Evolutionary conservation across 2,113 vertebrate species (phyloP), one percentile per base, ranked within the genome.

Genomic region (Pelecanoides urinatrix): DNA sequence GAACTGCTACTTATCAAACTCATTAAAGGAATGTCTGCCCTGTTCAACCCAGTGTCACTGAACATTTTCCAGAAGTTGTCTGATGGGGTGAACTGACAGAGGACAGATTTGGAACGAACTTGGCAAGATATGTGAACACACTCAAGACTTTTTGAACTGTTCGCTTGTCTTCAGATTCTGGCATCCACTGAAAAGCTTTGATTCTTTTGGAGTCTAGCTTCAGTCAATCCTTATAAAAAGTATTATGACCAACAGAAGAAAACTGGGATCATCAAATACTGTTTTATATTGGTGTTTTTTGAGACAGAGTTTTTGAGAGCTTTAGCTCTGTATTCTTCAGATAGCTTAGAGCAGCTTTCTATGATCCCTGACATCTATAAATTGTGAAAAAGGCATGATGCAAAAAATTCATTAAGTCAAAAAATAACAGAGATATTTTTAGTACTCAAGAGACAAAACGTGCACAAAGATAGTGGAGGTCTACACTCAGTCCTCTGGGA

Each of bases 1-100:
- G 89, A 87, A 91, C 87, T 91, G 80, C 13, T 91, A 90, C 91
- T 89, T 63, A 66, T 82, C 77, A 90, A 91, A 76, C n/a, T 90
- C 87, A 44, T 76, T 94, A 76, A 87, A 96, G 86, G 91, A 97
- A 96, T 90, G 92, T 34, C 89, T 88, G 62, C 63, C 42, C 62
- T 62, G 58, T 38, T 92, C 77, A 91, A n/a, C 9, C 22, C 94
- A 73, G 92, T 32, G 95, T 62, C 89, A 82, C 71, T 21, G 32
- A 88, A 96, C 84, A 86, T 79, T 95, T 94, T 86, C 96, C 94
- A 97, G 95, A 94, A 89, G 77, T 82, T 79, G 67, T 86, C 93
- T 73, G 63, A 76, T 56, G 45, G 66, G 42, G 40, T 85, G 66
- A 94, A 62, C 44, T 82, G 89, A 97, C 70, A 94, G 80, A 92